Percentiles rank a stretch among this genome's conserved stretches.
Conservation (phyloP, 2,113 vertebrate species). For the Madoqua kirkii region DNA sequence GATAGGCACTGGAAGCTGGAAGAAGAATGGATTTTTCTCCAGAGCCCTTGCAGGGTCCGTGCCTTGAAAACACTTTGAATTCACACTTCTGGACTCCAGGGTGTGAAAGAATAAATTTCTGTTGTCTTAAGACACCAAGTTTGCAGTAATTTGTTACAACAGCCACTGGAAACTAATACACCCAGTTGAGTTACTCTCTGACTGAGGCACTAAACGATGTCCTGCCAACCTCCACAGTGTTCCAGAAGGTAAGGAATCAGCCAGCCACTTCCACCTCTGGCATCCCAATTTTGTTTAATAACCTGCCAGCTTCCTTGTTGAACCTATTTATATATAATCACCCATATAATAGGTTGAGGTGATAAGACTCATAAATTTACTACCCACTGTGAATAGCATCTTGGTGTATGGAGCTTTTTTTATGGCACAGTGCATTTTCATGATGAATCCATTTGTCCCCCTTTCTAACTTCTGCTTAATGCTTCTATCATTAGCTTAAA, state of each 20-base stretch:
- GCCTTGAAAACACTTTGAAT: background rate
- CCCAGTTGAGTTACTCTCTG: background rate
- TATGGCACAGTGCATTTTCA: conserved; percentile 33
- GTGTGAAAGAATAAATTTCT: background rate
- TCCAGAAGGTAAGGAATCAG: background rate
- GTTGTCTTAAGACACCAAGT: background rate
- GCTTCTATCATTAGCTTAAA: conserved; percentile 64
- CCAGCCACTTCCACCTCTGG: background rate
- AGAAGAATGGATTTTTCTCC: background rate
- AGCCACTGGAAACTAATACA: background rate
- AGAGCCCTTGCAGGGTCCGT: background rate
- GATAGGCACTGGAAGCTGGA: background rate
- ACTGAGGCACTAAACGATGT: background rate
- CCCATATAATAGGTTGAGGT: conserved; percentile 36
- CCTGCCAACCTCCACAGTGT: background rate
- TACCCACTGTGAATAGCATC: conserved; percentile 33
- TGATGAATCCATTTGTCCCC: conserved; percentile 58
- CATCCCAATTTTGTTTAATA: conserved; percentile 32
- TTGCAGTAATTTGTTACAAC: background rate
- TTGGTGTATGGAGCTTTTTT: conserved; percentile 35
- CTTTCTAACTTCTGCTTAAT: conserved; percentile 64
- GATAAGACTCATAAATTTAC: conserved; percentile 50
- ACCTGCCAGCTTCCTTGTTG: background rate
- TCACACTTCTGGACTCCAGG: background rate
- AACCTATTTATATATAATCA: conserved; percentile 51